phyloP scores from a whole-genome alignment of 2,797 vertebrate species.

The Parauchenoglanis punctatus region DNA sequence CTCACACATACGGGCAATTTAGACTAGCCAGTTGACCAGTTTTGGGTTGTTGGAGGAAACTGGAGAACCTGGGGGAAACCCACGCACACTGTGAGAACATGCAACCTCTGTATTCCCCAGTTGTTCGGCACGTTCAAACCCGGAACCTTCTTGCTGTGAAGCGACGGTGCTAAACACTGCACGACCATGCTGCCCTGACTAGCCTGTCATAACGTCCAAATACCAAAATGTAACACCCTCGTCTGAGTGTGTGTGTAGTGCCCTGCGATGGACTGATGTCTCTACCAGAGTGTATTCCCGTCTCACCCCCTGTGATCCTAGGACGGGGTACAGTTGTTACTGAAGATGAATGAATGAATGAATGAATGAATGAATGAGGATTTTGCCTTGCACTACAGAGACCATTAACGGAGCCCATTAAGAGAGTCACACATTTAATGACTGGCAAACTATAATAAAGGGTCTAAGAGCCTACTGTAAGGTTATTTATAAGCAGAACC shows the following conservation, averaged over 20 bases:
- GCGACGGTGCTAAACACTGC: too few species aligned
- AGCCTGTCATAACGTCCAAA: background rate
- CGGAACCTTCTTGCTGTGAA: too few species aligned
- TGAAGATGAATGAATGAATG: slow-evolving; percentile 6
- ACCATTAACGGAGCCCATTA: background rate
- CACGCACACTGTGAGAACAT: too few species aligned
- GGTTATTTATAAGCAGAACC: background rate
- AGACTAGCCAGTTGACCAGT: too few species aligned
- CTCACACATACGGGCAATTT: too few species aligned
- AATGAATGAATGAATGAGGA: background rate
- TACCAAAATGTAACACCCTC: background rate
- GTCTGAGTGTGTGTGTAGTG: background rate
- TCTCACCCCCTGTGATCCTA: background rate
- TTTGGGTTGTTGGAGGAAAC: too few species aligned
- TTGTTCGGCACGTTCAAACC: too few species aligned
- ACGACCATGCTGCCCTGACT: background rate
- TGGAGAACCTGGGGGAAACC: too few species aligned
- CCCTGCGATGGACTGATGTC: background rate
- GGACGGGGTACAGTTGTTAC: background rate
- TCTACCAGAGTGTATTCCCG: background rate
- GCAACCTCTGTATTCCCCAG: too few species aligned
- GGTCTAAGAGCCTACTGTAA: background rate
- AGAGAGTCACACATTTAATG: background rate
- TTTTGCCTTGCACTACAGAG: background rate
- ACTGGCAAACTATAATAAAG: background rate